Evolutionary conservation across 2,888 invertebrate species (phyloP).

Genomic region (Chouioia cunea): DNA sequence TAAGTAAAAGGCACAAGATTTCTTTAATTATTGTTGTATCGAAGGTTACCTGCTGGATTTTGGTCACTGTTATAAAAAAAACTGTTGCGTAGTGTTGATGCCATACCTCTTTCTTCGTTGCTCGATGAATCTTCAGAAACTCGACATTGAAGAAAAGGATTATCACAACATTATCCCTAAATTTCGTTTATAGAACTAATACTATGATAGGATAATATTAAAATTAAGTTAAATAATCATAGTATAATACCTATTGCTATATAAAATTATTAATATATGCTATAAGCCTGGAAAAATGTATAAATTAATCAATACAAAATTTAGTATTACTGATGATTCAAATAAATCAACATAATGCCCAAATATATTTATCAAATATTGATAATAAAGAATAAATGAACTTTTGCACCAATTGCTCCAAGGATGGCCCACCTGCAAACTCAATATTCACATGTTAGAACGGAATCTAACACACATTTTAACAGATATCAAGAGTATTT

Average conservation of each 20-base stretch:
- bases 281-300: constrained; percentile 56
- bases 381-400: constrained; percentile 46
- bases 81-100: constrained; percentile 33
- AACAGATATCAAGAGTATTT: constrained; percentile 16
- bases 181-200: constrained; percentile 38
- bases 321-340: constrained; percentile 42
- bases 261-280: constrained; percentile 26
- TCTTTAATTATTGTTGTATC: constrained; percentile 57
- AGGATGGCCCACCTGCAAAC: constrained; percentile 63
- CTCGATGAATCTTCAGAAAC: constrained; percentile 28
- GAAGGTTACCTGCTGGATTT: constrained; percentile 62
- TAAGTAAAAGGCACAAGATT: constrained; percentile 43
- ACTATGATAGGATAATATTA: constrained; percentile 41
- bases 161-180: constrained; percentile 39
- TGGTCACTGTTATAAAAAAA: constrained; percentile 54
- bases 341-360: constrained; percentile 37
- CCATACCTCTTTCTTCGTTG: constrained; percentile 39
- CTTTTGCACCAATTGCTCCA: constrained; percentile 53
- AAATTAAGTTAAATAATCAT: constrained; percentile 34
- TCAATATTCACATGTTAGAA: constrained; percentile 61
- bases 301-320: constrained; percentile 57
- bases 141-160: constrained; percentile 31
- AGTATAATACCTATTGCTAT: constrained; percentile 22
- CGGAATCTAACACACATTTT: constrained; percentile 26
- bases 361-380: constrained; percentile 41